Percentiles rank a stretch among this genome's conserved stretches.
These are phyloP conservation scores for Spisula solida DNA, from an alignment of 2,888 invertebrate species.

Conservation along the genomic window DNA sequence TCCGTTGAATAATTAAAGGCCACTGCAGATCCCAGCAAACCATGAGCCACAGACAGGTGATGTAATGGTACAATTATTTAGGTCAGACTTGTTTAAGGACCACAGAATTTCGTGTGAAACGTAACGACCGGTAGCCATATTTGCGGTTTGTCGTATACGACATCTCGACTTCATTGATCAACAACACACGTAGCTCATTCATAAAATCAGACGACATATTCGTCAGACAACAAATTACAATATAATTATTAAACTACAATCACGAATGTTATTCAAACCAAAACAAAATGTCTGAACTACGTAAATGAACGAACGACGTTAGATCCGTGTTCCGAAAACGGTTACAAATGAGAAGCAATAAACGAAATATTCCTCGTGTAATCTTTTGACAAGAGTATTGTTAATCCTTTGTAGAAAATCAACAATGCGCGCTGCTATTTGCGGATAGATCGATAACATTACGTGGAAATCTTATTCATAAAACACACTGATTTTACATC, in stretches of 20 bases:
- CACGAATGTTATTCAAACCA: not conserved
- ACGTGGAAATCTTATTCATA: conserved; percentile 4
- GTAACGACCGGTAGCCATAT: not conserved
- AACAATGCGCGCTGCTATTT: not conserved
- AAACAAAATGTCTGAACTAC: not conserved
- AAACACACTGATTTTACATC: not conserved
- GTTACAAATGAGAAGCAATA: not conserved
- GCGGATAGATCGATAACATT: not conserved
- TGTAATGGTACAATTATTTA: no score
- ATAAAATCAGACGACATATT: not conserved
- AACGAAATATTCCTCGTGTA: not conserved
- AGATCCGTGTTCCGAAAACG: not conserved
- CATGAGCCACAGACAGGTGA: no score
- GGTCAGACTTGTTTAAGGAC: no score
- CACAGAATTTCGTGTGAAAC: not conserved
- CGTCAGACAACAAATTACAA: not conserved
- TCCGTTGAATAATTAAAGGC: no score
- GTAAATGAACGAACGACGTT: not conserved
- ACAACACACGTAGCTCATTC: not conserved
- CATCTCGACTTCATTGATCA: not conserved
- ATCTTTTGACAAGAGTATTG: not conserved
- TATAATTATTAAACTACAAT: no score
- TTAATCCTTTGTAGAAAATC: not conserved
- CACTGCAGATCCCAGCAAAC: no score
- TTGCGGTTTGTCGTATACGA: not conserved